Evolutionary conservation across 2,113 vertebrate species (phyloP), one percentile per base, ranked within the genome.

Genomic region (Oryzias melastigma): DNA sequence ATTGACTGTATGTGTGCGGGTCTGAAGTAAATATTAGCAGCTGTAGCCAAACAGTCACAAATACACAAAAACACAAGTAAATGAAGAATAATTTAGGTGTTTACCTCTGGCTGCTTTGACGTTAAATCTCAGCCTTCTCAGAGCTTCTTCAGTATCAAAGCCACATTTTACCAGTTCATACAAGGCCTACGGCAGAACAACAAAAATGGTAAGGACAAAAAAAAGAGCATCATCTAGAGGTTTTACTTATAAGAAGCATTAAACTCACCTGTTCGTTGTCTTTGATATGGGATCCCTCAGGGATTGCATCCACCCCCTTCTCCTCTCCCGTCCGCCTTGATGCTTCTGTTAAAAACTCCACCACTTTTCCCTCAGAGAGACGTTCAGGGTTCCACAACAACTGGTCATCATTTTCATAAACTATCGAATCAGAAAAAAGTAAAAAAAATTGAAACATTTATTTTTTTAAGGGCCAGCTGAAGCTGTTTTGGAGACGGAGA

Each of bases 321-420:
- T 98, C 95, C 45, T 97, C 96, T 6, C 94, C 95, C 0, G 94
- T 97, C 63, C 95, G 91, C 82, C 93, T 92, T 0, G 95, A 96
- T 0, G 97, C 97, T 53, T 99, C 96, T 0, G 86, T 93, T 17
- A 99, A 90, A 89, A 97, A 99, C 56, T 96, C 92, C 1, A 97
- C 91, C 16, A 99, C 96, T 87, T 94, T 94, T 17, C 93, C 91
- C 87, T 98, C 96, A 2, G 94, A 78, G 58, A 98, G 86, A 80
- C 93, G 92, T 66, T 96, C 95, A 0, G 97, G 97, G 63, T 97
- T 94, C 97, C 97, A 99, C 64, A 99, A 84, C 45, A 99, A 90
- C 84, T 99, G 97, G 88, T 98, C 97, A 41, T 98, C 96, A 1
- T 98, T 98, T 81, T 98, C 97, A 90, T 98, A 99, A 43, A 95